These are phyloP conservation scores for Ophion ellenae DNA, from an alignment of 2,888 invertebrate species.

Conservation along the genomic window DNA sequence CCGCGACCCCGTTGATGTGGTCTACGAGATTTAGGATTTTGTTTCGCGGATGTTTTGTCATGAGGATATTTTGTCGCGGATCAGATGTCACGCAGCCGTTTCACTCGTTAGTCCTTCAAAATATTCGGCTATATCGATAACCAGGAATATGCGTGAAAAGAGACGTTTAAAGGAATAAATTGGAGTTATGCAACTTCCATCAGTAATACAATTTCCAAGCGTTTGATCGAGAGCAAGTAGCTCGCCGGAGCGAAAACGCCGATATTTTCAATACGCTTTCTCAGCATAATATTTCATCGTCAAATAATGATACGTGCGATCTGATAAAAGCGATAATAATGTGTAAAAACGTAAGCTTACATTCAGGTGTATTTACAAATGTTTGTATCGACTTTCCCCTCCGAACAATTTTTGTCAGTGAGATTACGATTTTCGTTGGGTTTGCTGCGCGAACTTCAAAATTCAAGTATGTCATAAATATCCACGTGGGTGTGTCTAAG, in stretches of 20 bases:
- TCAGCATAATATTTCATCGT: conserved; percentile 8
- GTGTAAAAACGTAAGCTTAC: conserved; percentile 60
- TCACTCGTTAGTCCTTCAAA: conserved; percentile 8
- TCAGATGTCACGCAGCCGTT: no score
- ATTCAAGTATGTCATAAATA: conserved; percentile 23
- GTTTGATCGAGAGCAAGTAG: conserved; percentile 3
- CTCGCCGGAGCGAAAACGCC: conserved; percentile 9
- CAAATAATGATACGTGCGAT: conserved; percentile 47
- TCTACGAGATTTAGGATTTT: no score
- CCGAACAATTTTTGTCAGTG: conserved; percentile 21
- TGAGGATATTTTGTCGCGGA: no score
- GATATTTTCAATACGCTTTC: background rate
- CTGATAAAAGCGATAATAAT: conserved; percentile 56
- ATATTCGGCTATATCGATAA: background rate
- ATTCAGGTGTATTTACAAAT: conserved; percentile 60
- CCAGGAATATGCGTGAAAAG: background rate
- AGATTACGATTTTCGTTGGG: conserved; percentile 27
- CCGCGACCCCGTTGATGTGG: no score
- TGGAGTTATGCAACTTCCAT: background rate
- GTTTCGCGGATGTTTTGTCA: no score
- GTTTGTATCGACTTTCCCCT: conserved; percentile 45
- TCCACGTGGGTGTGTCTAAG: background rate
- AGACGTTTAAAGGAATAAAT: background rate
- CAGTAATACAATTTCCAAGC: background rate
- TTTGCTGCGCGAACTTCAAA: conserved; percentile 16